Evolutionary conservation across 2,888 invertebrate species (phyloP).

Genomic region (Gerris lacustris): DNA sequence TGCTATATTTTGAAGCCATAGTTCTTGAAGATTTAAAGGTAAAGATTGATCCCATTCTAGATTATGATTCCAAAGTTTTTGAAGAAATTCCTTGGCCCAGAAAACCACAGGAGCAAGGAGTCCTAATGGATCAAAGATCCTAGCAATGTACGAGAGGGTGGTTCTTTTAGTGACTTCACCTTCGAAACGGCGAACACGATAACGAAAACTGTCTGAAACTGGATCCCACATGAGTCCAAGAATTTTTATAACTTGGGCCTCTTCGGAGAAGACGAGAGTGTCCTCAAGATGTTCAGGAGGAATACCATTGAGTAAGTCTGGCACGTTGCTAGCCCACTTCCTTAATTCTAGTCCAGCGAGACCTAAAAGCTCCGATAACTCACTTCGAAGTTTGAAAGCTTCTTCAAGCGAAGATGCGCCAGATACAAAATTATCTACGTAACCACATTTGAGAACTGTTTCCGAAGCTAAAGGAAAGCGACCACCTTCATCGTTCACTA

Average conservation of each 20-base stretch:
- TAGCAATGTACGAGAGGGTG: slow-evolving; percentile 11
- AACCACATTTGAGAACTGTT: too few species aligned
- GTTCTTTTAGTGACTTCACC: slow-evolving; percentile 11
- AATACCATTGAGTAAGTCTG: slow-evolving; percentile 14
- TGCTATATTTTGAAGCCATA: slow-evolving; percentile 12
- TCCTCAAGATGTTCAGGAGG: not conserved
- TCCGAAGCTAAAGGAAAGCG: too few species aligned
- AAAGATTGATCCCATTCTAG: slow-evolving; percentile 17
- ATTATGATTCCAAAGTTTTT: slow-evolving; percentile 12
- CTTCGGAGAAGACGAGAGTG: slow-evolving; percentile 16
- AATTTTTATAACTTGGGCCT: slow-evolving; percentile 7
- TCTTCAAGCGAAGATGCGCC: too few species aligned
- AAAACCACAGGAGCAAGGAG: slow-evolving; percentile 10
- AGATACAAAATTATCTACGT: too few species aligned
- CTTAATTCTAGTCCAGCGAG: not conserved
- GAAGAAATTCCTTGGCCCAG: slow-evolving; percentile 16
- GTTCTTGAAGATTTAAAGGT: not conserved
- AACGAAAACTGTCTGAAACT: slow-evolving; percentile 15
- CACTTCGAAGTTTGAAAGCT: too few species aligned
- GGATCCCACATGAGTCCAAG: slow-evolving; percentile 19
- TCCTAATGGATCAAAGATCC: not conserved
- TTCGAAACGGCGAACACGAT: not conserved
- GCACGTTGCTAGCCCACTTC: slow-evolving; percentile 16
- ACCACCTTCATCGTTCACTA: too few species aligned
- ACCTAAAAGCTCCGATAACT: too few species aligned